A percentile compares a stretch with the other conserved stretches of the same genome.
Conservation (phyloP, 2,888 invertebrate genomes). For the Polydesmus complanatus region DNA sequence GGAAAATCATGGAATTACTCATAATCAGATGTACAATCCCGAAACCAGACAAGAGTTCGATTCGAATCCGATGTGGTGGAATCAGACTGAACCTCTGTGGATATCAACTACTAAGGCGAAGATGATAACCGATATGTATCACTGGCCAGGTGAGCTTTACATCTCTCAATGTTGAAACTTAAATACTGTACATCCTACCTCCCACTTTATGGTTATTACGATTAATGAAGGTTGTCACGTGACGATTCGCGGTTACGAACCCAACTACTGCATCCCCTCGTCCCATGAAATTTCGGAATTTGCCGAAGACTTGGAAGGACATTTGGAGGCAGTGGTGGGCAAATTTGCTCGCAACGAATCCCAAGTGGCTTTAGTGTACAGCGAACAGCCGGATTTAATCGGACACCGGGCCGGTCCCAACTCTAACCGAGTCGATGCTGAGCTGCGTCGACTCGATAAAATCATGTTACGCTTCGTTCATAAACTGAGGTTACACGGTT, state of each 20-base stretch:
- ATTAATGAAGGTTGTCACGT: constrained; percentile 24
- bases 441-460: constrained; percentile 27
- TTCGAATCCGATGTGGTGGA: constrained; percentile 23
- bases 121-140: constrained; percentile 20
- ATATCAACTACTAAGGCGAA: constrained; percentile 22
- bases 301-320: constrained; percentile 5
- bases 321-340: neutral
- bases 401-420: constrained; percentile 30
- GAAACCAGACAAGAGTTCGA: constrained; percentile 22
- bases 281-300: no score
- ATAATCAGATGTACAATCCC: constrained; percentile 31
- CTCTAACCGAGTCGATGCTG: constrained; percentile 25
- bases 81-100: constrained; percentile 22
- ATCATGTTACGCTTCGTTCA: constrained; percentile 25
- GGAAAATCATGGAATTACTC: constrained; percentile 30
- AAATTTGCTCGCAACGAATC: constrained; percentile 5
- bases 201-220: no score
- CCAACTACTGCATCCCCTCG: constrained; percentile 18
- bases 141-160: no score
- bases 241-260: constrained; percentile 14
- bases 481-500: constrained; percentile 24
- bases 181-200: no score
- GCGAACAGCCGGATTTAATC: constrained; percentile 26
- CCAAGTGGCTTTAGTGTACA: constrained; percentile 22
- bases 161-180: no score